phyloP scores from a whole-genome alignment of 2,113 vertebrate species.

The Corvus moneduloides region DNA sequence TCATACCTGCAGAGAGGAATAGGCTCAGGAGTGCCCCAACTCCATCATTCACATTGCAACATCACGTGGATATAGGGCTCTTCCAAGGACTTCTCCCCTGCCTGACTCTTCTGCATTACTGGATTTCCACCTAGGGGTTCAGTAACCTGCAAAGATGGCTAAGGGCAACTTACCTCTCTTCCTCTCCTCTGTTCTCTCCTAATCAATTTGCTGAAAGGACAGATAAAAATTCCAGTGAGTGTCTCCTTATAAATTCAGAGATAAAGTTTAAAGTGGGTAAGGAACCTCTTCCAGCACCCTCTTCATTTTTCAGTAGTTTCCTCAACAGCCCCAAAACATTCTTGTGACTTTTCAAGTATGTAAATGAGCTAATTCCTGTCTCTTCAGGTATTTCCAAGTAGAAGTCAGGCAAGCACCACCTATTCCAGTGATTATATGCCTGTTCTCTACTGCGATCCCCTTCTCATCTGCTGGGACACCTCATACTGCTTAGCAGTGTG shows the following conservation, averaged over 20 bases:
- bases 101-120: not conserved
- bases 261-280: not conserved
- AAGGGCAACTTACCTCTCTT: not conserved
- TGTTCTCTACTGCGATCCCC: not conserved
- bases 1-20: not conserved
- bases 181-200: not conserved
- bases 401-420: not conserved
- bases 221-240: not conserved
- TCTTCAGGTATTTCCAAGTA: conserved; percentile 1
- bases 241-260: not conserved
- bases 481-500: conserved; percentile 16
- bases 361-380: not conserved
- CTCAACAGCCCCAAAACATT: not conserved
- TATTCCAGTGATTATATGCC: conserved; percentile 26
- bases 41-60: not conserved
- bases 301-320: not conserved
- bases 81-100: not conserved
- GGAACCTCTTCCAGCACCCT: not conserved
- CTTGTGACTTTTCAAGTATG: conserved; percentile 4
- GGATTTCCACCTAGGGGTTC: not conserved
- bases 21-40: not conserved
- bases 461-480: conserved; percentile 10
- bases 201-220: not conserved
- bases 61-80: not conserved
- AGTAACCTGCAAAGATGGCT: not conserved